phyloP scores from a whole-genome alignment of 2,113 vertebrate genomes.

The Hystrix cristata region DNA sequence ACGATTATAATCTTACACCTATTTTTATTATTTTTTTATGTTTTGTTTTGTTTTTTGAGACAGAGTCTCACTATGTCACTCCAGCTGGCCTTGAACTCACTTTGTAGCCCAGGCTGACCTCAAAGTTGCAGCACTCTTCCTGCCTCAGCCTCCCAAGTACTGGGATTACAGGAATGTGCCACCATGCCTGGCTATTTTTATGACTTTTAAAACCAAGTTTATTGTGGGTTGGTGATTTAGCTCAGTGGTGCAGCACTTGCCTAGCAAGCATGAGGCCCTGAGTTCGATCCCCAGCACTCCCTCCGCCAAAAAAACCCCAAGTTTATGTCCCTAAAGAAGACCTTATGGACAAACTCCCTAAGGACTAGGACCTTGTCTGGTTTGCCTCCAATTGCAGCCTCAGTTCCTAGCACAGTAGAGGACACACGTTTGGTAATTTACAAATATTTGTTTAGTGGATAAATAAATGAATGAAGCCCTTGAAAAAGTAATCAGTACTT shows the following conservation, averaged over 20 bases:
- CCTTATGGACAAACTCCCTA: neutral
- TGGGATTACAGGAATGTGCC: neutral
- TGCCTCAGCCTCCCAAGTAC: neutral
- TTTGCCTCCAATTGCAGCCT: neutral
- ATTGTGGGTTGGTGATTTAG: neutral
- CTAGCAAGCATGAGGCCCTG: no score
- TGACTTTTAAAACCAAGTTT: neutral
- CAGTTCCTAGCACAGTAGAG: neutral
- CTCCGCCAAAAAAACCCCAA: no score
- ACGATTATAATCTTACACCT: neutral
- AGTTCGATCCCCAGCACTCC: no score
- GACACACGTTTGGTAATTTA: neutral
- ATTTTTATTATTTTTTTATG: neutral
- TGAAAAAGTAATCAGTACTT: conserved; percentile 2
- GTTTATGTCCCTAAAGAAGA: neutral
- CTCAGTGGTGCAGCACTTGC: no score
- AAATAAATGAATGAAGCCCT: conserved; percentile 38
- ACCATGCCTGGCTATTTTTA: neutral
- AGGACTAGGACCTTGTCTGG: neutral
- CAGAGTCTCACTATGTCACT: neutral
- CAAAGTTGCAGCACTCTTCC: neutral
- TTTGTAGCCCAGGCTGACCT: neutral
- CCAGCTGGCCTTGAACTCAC: neutral
- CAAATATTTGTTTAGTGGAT: conserved; percentile 22
- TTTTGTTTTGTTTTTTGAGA: neutral